Conservation (phyloP, 2,113 vertebrate genomes). For the Holacanthus passer region DNA sequence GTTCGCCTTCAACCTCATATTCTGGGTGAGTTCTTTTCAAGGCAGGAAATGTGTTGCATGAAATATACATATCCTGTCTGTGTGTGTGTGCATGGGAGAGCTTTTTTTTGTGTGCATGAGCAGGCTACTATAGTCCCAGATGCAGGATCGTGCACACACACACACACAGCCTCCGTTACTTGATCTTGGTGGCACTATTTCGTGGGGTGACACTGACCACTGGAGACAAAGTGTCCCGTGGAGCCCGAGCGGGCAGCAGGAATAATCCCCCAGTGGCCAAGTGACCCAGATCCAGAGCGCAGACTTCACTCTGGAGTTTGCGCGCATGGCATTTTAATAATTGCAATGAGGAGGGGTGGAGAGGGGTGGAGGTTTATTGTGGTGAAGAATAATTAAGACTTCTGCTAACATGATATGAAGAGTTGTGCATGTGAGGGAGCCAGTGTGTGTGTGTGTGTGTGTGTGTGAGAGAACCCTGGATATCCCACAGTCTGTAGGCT, state of each 20-base stretch:
- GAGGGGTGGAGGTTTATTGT: neutral
- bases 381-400: slow-evolving; percentile 29
- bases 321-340: slow-evolving; percentile 64
- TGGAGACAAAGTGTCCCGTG: slow-evolving; percentile 49
- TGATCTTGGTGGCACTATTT: slow-evolving; percentile 8
- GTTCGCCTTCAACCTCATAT: slow-evolving; percentile 94
- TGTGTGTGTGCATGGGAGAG: neutral
- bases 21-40: slow-evolving; percentile 92
- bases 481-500: slow-evolving; percentile 49
- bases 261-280: slow-evolving; percentile 82
- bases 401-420: slow-evolving; percentile 29
- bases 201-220: neutral
- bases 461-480: slow-evolving; percentile 25
- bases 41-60: neutral
- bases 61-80: neutral
- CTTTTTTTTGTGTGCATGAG: neutral
- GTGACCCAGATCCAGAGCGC: slow-evolving; percentile 77
- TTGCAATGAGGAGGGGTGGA: neutral
- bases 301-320: slow-evolving; percentile 56
- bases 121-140: slow-evolving; percentile 47
- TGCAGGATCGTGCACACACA: slow-evolving; percentile 17
- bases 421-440: slow-evolving; percentile 33
- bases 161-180: slow-evolving; percentile 8
- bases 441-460: neutral
- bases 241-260: slow-evolving; percentile 32